A percentile compares a stretch with the other conserved stretches of the same genome.
Conservation (phyloP, 2,797 vertebrate species). For the Sorex maritimensis region DNA sequence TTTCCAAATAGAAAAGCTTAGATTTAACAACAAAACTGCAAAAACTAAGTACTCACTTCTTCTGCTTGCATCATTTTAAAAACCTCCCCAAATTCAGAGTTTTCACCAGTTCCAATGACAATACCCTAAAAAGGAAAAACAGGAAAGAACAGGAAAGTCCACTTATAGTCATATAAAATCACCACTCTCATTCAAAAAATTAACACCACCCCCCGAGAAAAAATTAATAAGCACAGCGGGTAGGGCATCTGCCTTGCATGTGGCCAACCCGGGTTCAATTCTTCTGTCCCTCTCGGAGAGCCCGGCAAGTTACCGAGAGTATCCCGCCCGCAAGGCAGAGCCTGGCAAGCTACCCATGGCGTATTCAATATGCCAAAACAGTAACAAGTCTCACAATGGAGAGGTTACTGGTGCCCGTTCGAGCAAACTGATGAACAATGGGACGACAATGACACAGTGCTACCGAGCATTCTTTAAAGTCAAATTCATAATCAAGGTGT, state of each 20-base stretch:
- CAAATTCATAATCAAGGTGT: background rate
- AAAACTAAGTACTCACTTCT: slow-evolving; percentile 92
- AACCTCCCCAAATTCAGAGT: slow-evolving; percentile 97
- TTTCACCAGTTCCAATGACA: slow-evolving; percentile 98
- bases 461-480: slow-evolving; percentile 5
- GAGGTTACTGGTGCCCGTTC: too few relatives aligned
- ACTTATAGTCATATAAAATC: slow-evolving; percentile 59
- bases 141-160: slow-evolving; percentile 49
- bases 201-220: background rate
- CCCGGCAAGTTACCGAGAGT: too few relatives aligned
- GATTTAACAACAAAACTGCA: slow-evolving; percentile 18
- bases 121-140: slow-evolving; percentile 93
- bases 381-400: too few relatives aligned
- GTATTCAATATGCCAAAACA: too few relatives aligned
- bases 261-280: too few relatives aligned
- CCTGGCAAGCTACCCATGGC: too few relatives aligned
- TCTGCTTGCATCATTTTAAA: slow-evolving; percentile 99
- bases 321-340: too few relatives aligned
- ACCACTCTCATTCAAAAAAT: background rate
- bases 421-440: too few relatives aligned
- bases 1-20: slow-evolving; percentile 23
- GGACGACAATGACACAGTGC: too few relatives aligned
- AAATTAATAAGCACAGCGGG: too few relatives aligned
- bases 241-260: too few relatives aligned
- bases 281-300: too few relatives aligned